Evolutionary conservation across 2,797 vertebrate genomes (phyloP).

Genomic region (Arctocebus calabarensis): DNA sequence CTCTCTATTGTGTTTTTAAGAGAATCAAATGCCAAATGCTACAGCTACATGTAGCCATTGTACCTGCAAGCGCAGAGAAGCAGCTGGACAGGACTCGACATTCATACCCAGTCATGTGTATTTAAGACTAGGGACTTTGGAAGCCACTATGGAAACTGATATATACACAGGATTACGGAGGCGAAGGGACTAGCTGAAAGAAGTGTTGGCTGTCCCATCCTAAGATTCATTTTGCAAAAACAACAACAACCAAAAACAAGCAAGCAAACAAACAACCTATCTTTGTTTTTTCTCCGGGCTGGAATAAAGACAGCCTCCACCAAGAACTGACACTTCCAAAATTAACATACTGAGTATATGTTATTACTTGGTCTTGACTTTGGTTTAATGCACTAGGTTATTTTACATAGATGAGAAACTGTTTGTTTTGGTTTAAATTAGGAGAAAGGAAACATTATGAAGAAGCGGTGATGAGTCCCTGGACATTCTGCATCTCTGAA

Average conservation of each 20-base stretch:
- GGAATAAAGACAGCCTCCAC: not conserved
- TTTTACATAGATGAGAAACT: not conserved
- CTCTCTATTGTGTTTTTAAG: not conserved
- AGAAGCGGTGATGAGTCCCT: not conserved
- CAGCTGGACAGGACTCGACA: not conserved
- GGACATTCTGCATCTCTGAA: not conserved
- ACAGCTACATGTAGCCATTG: not conserved
- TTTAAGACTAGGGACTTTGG: constrained; percentile 20
- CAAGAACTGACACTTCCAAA: not conserved
- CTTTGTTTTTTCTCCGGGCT: not conserved
- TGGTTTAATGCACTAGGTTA: not conserved
- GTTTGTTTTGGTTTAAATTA: not conserved
- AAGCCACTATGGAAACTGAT: not conserved
- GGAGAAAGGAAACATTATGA: not conserved
- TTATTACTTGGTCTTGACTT: not conserved
- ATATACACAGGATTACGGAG: not conserved
- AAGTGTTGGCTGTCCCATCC: not conserved
- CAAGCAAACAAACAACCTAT: not conserved
- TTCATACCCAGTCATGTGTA: not conserved
- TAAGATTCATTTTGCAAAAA: not conserved
- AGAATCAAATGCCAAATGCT: not conserved
- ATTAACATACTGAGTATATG: not conserved
- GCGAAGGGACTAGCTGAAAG: not conserved
- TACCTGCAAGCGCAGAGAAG: not conserved
- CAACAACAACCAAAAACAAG: too few species aligned